Conservation (phyloP, 2,113 vertebrate species). For the Aegithalos caudatus region DNA sequence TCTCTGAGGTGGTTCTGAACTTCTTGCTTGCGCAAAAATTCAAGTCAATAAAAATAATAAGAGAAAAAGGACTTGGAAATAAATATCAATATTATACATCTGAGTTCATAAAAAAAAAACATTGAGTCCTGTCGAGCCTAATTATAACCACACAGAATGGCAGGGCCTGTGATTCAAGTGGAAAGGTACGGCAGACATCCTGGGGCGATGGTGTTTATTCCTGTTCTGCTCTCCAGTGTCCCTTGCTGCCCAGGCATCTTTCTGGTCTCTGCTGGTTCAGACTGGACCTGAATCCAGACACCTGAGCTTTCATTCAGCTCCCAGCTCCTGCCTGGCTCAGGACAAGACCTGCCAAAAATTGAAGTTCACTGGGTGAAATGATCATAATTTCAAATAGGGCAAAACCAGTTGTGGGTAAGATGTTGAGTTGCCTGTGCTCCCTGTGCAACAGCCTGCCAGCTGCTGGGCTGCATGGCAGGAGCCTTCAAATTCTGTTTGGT, state of each 20-base stretch:
- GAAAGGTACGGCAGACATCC: neutral
- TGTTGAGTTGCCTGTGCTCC: neutral
- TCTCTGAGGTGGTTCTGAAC: conserved; percentile 55
- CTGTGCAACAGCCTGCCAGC: neutral
- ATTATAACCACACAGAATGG: conserved; percentile 29
- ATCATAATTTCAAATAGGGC: neutral
- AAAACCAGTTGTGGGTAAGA: neutral
- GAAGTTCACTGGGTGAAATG: neutral
- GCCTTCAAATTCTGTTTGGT: neutral
- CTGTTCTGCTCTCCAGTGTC: neutral
- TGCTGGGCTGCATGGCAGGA: neutral
- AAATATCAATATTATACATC: conserved; percentile 64
- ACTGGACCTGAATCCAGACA: neutral
- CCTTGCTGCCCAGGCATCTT: neutral
- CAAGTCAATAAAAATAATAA: conserved; percentile 70
- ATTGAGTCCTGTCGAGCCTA: conserved; percentile 43
- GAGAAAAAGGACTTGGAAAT: conserved; percentile 51
- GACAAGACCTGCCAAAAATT: neutral
- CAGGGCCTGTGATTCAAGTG: neutral
- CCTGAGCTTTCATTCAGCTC: neutral
- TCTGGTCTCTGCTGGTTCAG: neutral
- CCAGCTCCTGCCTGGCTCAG: neutral
- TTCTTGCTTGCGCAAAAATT: conserved; percentile 51
- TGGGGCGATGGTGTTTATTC: neutral
- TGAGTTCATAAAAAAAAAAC: conserved; percentile 58